These are phyloP conservation scores for Xanthorhoe spadicearia DNA, from an alignment of 2,888 invertebrate genomes.

Conservation along the genomic window DNA sequence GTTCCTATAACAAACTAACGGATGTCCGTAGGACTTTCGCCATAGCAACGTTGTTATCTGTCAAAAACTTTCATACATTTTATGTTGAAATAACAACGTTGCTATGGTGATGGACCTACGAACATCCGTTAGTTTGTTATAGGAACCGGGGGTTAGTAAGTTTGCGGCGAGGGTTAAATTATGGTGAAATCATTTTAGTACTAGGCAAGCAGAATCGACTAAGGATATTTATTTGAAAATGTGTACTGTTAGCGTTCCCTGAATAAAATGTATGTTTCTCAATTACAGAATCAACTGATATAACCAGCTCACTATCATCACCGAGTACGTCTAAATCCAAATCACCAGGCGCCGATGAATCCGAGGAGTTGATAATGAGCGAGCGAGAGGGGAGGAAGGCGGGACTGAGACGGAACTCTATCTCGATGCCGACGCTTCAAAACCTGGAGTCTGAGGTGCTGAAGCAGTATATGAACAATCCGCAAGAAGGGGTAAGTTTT, in stretches of 20 bases:
- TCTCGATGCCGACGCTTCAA: slow-evolving; percentile 90
- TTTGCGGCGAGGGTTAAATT: too few species aligned
- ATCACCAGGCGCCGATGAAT: slow-evolving; percentile 62
- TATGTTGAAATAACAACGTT: too few species aligned
- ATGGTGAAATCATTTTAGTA: background rate
- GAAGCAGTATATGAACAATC: slow-evolving; percentile 67
- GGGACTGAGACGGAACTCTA: slow-evolving; percentile 87
- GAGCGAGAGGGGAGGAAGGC: slow-evolving; percentile 63
- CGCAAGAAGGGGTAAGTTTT: slow-evolving; percentile 67
- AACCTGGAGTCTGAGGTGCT: slow-evolving; percentile 87
- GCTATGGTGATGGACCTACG: too few species aligned
- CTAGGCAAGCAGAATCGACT: background rate
- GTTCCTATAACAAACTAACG: too few species aligned
- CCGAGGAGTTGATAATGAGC: slow-evolving; percentile 61
- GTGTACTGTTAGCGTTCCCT: too few species aligned
- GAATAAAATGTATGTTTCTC: background rate
- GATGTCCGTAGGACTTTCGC: too few species aligned
- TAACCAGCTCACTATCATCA: slow-evolving; percentile 54
- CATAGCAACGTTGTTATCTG: too few species aligned
- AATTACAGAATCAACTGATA: slow-evolving; percentile 56
- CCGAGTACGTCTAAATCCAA: slow-evolving; percentile 50
- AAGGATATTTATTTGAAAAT: background rate
- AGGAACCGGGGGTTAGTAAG: too few species aligned
- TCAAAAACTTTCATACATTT: too few species aligned
- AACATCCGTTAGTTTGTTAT: too few species aligned